Evolutionary conservation across 2,113 vertebrate species (phyloP).

Genomic region (Petroica traversi): DNA sequence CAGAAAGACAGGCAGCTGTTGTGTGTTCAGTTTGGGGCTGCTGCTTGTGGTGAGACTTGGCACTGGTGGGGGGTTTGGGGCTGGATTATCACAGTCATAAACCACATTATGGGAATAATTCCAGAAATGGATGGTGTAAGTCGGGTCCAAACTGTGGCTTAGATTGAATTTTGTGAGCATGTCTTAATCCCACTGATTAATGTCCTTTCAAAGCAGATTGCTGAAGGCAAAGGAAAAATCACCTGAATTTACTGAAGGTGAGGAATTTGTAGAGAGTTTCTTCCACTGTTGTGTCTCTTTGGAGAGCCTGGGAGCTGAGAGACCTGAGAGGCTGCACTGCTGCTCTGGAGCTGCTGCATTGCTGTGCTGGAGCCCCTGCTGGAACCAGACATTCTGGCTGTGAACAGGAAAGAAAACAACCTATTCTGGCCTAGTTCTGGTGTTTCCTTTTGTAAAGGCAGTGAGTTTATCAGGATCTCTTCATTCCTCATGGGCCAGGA

Average conservation of each 20-base stretch:
- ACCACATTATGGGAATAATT: not conserved
- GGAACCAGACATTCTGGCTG: not conserved
- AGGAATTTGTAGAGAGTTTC: not conserved
- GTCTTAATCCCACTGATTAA: not conserved
- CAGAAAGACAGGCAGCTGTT: not conserved
- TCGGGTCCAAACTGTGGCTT: not conserved
- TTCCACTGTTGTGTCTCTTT: accelerated
- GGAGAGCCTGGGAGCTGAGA: not conserved
- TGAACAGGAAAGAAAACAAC: not conserved
- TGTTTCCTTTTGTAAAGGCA: not conserved
- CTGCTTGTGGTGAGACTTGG: not conserved
- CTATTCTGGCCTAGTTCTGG: not conserved
- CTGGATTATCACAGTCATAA: not conserved
- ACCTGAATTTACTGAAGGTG: not conserved
- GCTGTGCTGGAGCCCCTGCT: not conserved
- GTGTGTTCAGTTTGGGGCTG: not conserved
- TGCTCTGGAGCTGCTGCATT: not conserved
- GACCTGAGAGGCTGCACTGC: not conserved
- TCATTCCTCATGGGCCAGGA: not conserved
- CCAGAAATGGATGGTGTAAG: not conserved
- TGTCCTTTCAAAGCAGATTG: not conserved
- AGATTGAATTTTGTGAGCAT: not conserved
- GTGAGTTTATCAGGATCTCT: not conserved
- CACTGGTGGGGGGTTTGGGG: not conserved
- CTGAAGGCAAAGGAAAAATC: not conserved